A percentile compares a stretch with the other conserved stretches of the same genome.
phyloP scores from a whole-genome alignment of 2,888 invertebrate species.

The Torymus texanus region DNA sequence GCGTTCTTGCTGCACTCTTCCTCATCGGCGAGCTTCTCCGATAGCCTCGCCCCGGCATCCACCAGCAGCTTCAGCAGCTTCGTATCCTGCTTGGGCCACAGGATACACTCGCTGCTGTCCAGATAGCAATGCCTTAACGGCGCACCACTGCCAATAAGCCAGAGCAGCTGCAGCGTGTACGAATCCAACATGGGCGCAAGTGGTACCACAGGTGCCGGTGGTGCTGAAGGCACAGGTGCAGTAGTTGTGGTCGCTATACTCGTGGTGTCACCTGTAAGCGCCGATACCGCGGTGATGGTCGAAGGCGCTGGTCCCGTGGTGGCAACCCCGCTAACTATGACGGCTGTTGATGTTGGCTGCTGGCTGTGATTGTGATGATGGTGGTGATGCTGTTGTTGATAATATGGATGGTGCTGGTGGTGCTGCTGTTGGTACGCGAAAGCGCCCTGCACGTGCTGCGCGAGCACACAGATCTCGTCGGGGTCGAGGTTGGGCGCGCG shows the following conservation, averaged over 20 bases:
- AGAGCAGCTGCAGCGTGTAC: conserved; percentile 84
- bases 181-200: conserved; percentile 73
- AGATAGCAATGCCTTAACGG: conserved; percentile 71
- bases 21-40: conserved; percentile 72
- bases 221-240: not conserved
- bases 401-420: conserved; percentile 41
- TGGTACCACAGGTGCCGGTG: conserved; percentile 61
- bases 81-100: conserved; percentile 78
- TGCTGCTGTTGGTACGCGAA: conserved; percentile 51
- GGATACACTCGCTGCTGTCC: conserved; percentile 71
- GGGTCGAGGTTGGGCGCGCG: conserved; percentile 83
- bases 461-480: conserved; percentile 85
- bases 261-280: not conserved
- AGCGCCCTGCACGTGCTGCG: conserved; percentile 71
- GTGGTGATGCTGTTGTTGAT: conserved; percentile 38
- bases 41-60: conserved; percentile 83
- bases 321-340: not conserved
- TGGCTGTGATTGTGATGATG: conserved; percentile 27
- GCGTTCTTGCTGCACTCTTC: conserved; percentile 68
- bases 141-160: conserved; percentile 84
- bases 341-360: not conserved
- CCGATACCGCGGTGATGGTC: not conserved
- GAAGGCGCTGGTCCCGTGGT: not conserved
- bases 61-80: conserved; percentile 84
- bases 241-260: not conserved